phyloP scores from a whole-genome alignment of 2,113 vertebrate genomes.

The Periophthalmus modestus region DNA sequence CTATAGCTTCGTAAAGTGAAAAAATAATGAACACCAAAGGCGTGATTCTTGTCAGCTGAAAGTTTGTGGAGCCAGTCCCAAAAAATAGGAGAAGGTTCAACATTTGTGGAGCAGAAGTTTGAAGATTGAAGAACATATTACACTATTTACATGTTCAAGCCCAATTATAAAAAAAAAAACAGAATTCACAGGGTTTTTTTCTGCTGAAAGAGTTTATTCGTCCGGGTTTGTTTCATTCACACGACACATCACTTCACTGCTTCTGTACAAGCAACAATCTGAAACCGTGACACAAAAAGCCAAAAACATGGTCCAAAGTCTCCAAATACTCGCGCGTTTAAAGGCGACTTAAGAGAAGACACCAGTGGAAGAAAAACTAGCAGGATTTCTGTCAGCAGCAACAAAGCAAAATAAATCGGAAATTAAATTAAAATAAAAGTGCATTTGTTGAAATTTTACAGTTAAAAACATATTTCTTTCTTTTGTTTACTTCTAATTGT shows the following conservation, averaged over 20 bases:
- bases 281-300: slow-evolving; percentile 51
- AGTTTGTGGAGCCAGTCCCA: not conserved
- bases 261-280: slow-evolving; percentile 63
- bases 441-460: slow-evolving; percentile 7
- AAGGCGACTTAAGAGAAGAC: slow-evolving; percentile 55
- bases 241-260: slow-evolving; percentile 50
- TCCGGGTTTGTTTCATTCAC: slow-evolving; percentile 39
- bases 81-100: not conserved
- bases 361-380: slow-evolving; percentile 29
- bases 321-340: slow-evolving; percentile 62
- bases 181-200: not conserved
- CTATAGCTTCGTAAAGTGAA: no score
- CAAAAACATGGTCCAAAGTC: not conserved
- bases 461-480: not conserved
- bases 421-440: not conserved
- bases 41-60: no score
- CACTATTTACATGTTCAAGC: no score
- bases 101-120: no score
- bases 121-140: not conserved
- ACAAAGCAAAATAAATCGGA: slow-evolving; percentile 24
- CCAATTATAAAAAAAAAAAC: not conserved
- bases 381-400: slow-evolving; percentile 27
- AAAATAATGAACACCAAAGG: no score
- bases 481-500: not conserved
- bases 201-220: slow-evolving; percentile 1